Evolutionary conservation across 2,888 invertebrate species (phyloP).

Genomic region (Caenorhabditis imperialis): DNA sequence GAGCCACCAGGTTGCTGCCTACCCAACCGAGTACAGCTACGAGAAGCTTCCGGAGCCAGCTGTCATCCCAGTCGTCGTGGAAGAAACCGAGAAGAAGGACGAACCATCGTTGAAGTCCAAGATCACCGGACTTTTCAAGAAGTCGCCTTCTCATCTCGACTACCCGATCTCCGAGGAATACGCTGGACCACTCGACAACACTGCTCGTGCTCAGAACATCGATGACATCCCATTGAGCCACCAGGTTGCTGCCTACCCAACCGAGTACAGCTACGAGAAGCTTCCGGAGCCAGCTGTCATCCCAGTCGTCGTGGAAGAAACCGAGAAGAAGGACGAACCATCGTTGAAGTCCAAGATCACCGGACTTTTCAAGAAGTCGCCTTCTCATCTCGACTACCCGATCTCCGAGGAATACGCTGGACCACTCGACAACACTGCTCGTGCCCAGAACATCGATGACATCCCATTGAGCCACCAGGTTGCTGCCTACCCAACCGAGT

Average conservation of each 20-base stretch:
- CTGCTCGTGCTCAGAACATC: constrained; percentile 37
- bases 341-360: constrained; percentile 32
- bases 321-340: constrained; percentile 37
- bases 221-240: constrained; percentile 48
- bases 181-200: constrained; percentile 58
- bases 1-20: constrained; percentile 49
- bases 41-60: constrained; percentile 20
- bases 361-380: constrained; percentile 52
- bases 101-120: constrained; percentile 29
- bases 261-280: constrained; percentile 22
- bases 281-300: constrained; percentile 40
- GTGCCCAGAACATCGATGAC: constrained; percentile 49
- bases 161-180: constrained; percentile 55
- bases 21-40: constrained; percentile 36
- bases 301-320: constrained; percentile 11
- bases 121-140: constrained; percentile 42
- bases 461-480: constrained; percentile 54
- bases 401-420: constrained; percentile 54
- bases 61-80: constrained; percentile 13
- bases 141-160: constrained; percentile 55
- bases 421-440: constrained; percentile 42
- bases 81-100: constrained; percentile 28
- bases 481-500: constrained; percentile 53
- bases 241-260: constrained; percentile 48
- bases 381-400: constrained; percentile 64